A percentile compares a stretch with the other conserved stretches of the same genome.
These are phyloP conservation scores for Pollenia amentaria DNA, from an alignment of 2,888 invertebrate genomes.

Conservation along the genomic window DNA sequence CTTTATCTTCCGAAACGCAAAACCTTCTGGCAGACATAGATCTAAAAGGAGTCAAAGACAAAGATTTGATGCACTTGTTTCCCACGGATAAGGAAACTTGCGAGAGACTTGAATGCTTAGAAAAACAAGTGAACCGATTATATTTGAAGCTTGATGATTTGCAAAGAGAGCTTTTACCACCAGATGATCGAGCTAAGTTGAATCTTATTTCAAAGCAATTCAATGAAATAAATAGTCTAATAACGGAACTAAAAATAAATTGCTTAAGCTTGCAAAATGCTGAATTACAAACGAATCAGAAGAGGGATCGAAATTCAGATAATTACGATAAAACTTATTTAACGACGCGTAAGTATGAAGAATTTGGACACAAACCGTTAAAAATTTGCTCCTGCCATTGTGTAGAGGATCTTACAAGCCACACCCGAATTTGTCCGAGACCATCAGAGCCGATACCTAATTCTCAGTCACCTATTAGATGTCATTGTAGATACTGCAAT, in stretches of 20 bases:
- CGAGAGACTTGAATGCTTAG: slow-evolving; percentile 40
- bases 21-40: not conserved
- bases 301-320: too few relatives aligned
- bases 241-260: slow-evolving; percentile 39
- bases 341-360: too few relatives aligned
- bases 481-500: too few relatives aligned
- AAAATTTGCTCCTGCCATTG: too few relatives aligned
- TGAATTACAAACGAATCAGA: not conserved
- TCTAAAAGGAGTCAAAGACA: not conserved
- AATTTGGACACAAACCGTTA: too few relatives aligned
- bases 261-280: slow-evolving; percentile 19
- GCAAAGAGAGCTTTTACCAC: not conserved
- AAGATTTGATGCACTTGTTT: not conserved
- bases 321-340: too few relatives aligned
- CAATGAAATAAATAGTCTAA: slow-evolving; percentile 27
- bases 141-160: slow-evolving; percentile 5
- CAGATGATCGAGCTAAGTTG: slow-evolving; percentile 21
- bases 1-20: not conserved
- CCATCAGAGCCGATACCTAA: too few relatives aligned
- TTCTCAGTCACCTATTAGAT: too few relatives aligned
- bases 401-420: too few relatives aligned
- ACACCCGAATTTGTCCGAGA: too few relatives aligned
- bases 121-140: slow-evolving; percentile 28
- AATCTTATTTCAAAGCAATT: slow-evolving; percentile 12
- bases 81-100: not conserved